Conservation (phyloP, 2,888 invertebrate species). For the Ellobium chinense region DNA sequence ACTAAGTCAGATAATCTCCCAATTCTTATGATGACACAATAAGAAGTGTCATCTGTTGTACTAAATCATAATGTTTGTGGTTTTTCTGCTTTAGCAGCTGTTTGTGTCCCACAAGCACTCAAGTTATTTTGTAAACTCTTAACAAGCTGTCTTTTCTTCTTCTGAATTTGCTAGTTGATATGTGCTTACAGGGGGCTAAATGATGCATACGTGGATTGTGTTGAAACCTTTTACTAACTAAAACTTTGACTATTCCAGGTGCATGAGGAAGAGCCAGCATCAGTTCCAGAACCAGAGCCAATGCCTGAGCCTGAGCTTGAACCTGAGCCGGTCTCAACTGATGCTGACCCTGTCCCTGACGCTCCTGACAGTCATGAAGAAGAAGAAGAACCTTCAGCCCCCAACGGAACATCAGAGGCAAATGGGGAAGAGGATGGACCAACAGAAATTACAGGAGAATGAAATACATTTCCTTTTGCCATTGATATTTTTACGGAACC, state of each 20-base stretch:
- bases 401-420: background rate
- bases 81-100: too few relatives aligned
- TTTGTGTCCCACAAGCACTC: too few relatives aligned
- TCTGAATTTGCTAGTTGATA: too few relatives aligned
- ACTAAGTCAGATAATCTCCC: too few relatives aligned
- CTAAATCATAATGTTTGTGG: too few relatives aligned
- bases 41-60: too few relatives aligned
- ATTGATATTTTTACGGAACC: background rate
- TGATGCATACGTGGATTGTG: too few relatives aligned
- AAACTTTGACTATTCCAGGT: conserved; percentile 2
- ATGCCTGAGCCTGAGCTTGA: background rate
- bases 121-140: too few relatives aligned
- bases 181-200: too few relatives aligned
- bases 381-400: background rate
- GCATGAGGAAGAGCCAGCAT: conserved; percentile 28
- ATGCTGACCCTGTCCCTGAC: background rate
- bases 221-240: too few relatives aligned
- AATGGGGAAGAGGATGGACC: background rate
- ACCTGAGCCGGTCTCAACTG: background rate
- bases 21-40: too few relatives aligned
- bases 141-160: too few relatives aligned
- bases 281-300: background rate
- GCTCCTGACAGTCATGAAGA: background rate
- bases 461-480: background rate
- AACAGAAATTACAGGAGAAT: background rate